Percentiles rank a stretch among this genome's conserved stretches.
These are phyloP conservation scores for Epinephelus cyanopodus DNA, from an alignment of 2,113 vertebrate genomes.

Conservation along the genomic window DNA sequence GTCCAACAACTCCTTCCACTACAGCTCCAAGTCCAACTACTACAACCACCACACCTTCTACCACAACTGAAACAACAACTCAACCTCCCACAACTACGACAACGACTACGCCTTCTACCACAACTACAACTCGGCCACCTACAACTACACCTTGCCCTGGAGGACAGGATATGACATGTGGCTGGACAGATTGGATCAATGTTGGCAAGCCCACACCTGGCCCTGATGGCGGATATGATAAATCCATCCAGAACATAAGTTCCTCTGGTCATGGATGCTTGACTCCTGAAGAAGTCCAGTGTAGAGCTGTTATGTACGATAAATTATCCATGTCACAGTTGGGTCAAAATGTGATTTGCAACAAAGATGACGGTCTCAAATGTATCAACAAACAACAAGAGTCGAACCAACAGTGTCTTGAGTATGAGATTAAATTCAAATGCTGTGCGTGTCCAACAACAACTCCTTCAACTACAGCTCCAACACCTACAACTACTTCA, in stretches of 20 bases:
- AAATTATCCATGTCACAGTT: background rate
- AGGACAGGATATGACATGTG: background rate
- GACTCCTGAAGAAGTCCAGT: slow-evolving; percentile 35
- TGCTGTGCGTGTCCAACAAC: slow-evolving; percentile 45
- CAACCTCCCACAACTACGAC: background rate
- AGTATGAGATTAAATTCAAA: slow-evolving; percentile 67
- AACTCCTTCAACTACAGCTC: too few species aligned
- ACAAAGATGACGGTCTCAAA: slow-evolving; percentile 51
- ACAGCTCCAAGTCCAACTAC: too few species aligned
- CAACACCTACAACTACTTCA: background rate
- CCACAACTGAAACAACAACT: background rate
- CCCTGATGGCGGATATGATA: slow-evolving; percentile 49
- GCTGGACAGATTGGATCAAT: slow-evolving; percentile 50
- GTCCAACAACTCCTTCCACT: too few species aligned
- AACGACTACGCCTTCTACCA: background rate
- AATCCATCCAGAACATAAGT: slow-evolving; percentile 39
- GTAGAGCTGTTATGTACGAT: slow-evolving; percentile 54
- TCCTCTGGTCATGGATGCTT: slow-evolving; percentile 30
- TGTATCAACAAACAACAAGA: slow-evolving; percentile 78
- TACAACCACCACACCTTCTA: background rate
- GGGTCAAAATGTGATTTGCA: slow-evolving; percentile 65
- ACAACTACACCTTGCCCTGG: background rate
- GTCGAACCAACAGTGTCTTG: slow-evolving; percentile 62
- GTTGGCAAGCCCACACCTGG: slow-evolving; percentile 47
- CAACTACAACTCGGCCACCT: background rate